Conservation (phyloP, 2,797 vertebrate species). For the Tarsius wallacei region DNA sequence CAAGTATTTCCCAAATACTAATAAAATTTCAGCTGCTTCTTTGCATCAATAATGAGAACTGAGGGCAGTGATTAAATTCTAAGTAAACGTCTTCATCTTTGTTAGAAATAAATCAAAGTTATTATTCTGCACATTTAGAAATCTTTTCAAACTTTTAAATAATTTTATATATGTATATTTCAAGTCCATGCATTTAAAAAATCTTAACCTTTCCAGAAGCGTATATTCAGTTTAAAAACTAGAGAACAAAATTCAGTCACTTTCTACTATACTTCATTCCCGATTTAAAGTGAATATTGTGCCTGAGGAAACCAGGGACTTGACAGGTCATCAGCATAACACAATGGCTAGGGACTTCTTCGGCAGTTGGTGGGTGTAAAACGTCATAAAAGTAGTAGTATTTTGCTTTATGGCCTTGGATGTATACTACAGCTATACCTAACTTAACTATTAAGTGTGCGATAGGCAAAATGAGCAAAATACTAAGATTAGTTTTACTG, state of each 20-base stretch:
- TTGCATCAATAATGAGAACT: constrained; percentile 46
- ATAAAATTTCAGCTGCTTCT: constrained; percentile 12
- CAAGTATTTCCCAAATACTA: not conserved
- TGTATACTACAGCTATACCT: constrained; percentile 6
- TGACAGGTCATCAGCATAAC: not conserved
- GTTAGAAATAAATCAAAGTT: constrained; percentile 13
- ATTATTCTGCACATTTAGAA: constrained; percentile 36
- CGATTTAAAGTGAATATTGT: not conserved
- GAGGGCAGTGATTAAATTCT: constrained; percentile 37
- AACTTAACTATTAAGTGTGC: not conserved
- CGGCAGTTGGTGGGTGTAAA: not conserved
- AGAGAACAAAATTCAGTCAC: constrained; percentile 4
- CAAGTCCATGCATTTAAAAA: not conserved
- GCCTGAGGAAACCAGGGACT: not conserved
- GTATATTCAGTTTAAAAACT: constrained; percentile 55
- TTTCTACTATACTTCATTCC: not conserved
- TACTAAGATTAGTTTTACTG: constrained; percentile 35
- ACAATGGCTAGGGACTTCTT: not conserved
- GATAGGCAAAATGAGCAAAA: not conserved
- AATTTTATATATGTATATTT: constrained; percentile 42
- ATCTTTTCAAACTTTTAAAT: not conserved
- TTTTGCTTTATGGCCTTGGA: not conserved
- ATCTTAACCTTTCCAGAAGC: not conserved
- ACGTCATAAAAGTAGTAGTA: constrained; percentile 25
- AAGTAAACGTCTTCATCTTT: constrained; percentile 9